phyloP scores from a whole-genome alignment of 2,113 vertebrate species.

The Chlamydotis undulata region DNA sequence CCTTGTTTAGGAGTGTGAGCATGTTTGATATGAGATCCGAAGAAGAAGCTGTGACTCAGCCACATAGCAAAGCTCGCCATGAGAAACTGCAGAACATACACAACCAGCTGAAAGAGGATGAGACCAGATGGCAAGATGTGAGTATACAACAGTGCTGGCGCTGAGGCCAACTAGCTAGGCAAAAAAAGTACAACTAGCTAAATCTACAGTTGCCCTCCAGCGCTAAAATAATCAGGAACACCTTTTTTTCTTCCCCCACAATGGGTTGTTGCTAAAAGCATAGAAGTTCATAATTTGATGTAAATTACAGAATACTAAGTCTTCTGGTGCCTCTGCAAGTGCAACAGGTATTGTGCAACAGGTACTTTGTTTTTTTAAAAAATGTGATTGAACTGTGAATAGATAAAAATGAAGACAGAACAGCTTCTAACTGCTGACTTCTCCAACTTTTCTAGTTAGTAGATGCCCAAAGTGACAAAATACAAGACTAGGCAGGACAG shows the following conservation, averaged over 20 bases:
- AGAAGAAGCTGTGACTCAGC: conserved; percentile 81
- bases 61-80: conserved; percentile 92
- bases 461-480: background rate
- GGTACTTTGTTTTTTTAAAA: background rate
- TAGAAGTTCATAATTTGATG: background rate
- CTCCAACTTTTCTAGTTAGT: background rate
- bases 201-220: background rate
- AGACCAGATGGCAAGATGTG: conserved; percentile 96
- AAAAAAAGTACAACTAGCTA: background rate
- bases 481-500: background rate
- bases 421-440: background rate
- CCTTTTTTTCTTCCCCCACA: background rate
- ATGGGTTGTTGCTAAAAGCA: background rate
- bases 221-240: background rate
- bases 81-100: conserved; percentile 91
- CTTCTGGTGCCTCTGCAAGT: background rate
- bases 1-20: conserved; percentile 85
- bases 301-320: background rate
- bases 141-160: conserved; percentile 49
- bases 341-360: background rate
- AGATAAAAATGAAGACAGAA: background rate
- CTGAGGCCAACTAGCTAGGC: background rate
- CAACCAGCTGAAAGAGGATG: conserved; percentile 90
- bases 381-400: background rate
- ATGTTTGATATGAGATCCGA: conserved; percentile 95